phyloP scores from a whole-genome alignment of 2,113 vertebrate species.

The Burhinus oedicnemus region DNA sequence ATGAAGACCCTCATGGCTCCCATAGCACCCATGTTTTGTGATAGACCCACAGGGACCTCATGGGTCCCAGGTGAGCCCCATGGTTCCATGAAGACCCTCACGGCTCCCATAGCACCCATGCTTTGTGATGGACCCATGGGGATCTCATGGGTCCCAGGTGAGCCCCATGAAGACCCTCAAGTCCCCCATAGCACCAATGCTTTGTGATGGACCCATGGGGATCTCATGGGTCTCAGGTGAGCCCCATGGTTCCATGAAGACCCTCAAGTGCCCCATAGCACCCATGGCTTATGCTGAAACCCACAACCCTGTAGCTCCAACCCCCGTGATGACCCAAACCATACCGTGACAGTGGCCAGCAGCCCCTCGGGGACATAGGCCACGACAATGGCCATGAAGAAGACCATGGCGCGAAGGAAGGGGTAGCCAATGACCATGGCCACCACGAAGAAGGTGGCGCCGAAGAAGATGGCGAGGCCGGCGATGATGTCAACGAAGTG shows the following conservation, averaged over 20 bases:
- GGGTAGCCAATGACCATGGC: constrained; percentile 88
- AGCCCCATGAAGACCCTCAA: background rate
- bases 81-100: background rate
- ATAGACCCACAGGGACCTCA: background rate
- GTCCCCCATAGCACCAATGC: background rate
- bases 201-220: background rate
- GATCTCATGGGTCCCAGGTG: too few relatives aligned
- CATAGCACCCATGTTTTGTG: background rate
- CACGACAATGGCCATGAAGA: constrained; percentile 92
- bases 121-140: too few relatives aligned
- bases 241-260: background rate
- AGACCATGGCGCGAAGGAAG: constrained; percentile 89
- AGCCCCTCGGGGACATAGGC: constrained; percentile 88
- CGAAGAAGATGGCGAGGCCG: constrained; percentile 86
- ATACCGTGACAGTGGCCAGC: constrained; percentile 87
- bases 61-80: background rate
- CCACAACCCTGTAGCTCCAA: too few relatives aligned
- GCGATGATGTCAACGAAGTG: constrained; percentile 92
- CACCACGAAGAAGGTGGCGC: constrained; percentile 86
- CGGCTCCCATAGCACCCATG: background rate
- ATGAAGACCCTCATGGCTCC: too few relatives aligned
- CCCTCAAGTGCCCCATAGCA: background rate
- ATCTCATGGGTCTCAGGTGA: background rate
- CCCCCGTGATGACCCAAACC: background rate
- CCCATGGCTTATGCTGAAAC: background rate